phyloP scores from a whole-genome alignment of 2,113 vertebrate genomes.

The Pygoscelis antarcticus region DNA sequence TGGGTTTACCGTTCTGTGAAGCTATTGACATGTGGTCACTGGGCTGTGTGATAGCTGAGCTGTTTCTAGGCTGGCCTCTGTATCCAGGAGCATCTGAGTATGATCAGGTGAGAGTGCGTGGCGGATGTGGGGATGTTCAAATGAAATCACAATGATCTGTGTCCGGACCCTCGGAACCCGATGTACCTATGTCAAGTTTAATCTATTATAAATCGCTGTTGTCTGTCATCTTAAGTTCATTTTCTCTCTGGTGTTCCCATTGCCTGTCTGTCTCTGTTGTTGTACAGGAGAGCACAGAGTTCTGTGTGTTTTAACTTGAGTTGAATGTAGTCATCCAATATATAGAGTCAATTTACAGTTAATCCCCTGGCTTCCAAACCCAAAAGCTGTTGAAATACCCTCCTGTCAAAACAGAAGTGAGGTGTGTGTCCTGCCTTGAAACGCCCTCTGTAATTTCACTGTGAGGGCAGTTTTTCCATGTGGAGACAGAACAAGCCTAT shows the following conservation, averaged over 20 bases:
- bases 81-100: constrained; percentile 98
- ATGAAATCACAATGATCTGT: accelerated
- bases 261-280: background rate
- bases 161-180: background rate
- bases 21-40: constrained; percentile 99
- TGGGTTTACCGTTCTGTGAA: constrained; percentile 95
- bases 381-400: background rate
- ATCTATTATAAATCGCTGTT: background rate
- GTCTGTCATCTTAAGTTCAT: background rate
- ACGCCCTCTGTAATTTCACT: constrained; percentile 12
- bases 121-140: background rate
- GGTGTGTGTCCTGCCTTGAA: background rate
- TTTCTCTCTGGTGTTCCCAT: background rate
- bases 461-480: background rate
- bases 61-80: constrained; percentile 96
- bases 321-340: background rate
- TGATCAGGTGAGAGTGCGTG: constrained; percentile 85
- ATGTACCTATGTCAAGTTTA: accelerated
- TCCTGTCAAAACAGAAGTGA: background rate
- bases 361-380: background rate
- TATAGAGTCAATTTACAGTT: background rate
- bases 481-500: background rate
- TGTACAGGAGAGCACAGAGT: background rate
- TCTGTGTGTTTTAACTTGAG: background rate
- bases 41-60: constrained; percentile 96